Evolutionary conservation across 2,113 vertebrate genomes (phyloP).

Genomic region (Murina feae): DNA sequence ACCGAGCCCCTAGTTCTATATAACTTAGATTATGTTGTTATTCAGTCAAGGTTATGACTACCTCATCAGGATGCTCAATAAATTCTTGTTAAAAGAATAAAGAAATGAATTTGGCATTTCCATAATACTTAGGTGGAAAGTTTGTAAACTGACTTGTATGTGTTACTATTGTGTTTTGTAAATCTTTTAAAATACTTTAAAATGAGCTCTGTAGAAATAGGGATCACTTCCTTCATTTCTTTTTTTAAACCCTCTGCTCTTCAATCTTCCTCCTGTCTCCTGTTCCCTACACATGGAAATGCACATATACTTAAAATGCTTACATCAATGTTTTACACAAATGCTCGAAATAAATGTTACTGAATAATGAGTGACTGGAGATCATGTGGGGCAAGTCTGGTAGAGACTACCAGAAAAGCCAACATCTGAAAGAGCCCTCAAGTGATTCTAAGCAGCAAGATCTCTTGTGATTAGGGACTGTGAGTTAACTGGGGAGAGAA

Average conservation of each 20-base stretch:
- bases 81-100: conserved; percentile 27
- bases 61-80: background rate
- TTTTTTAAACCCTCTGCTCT: background rate
- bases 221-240: background rate
- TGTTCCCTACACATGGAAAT: background rate
- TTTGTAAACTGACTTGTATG: background rate
- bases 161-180: background rate
- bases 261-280: background rate
- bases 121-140: background rate
- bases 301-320: background rate
- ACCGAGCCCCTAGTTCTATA: too few species aligned
- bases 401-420: background rate
- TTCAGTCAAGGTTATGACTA: background rate
- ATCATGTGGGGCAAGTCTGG: background rate
- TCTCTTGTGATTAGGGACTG: background rate
- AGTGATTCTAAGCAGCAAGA: conserved; percentile 8
- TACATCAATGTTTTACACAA: background rate
- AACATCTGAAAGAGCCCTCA: background rate
- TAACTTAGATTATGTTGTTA: background rate
- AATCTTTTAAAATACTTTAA: conserved; percentile 21
- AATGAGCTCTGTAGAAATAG: background rate
- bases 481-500: background rate
- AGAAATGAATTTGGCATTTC: background rate
- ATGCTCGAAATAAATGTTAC: background rate
- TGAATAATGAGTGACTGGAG: background rate